Base-by-base conservation (phyloP, 2,888 invertebrate species). In the Celastrina argiolus region DNA sequence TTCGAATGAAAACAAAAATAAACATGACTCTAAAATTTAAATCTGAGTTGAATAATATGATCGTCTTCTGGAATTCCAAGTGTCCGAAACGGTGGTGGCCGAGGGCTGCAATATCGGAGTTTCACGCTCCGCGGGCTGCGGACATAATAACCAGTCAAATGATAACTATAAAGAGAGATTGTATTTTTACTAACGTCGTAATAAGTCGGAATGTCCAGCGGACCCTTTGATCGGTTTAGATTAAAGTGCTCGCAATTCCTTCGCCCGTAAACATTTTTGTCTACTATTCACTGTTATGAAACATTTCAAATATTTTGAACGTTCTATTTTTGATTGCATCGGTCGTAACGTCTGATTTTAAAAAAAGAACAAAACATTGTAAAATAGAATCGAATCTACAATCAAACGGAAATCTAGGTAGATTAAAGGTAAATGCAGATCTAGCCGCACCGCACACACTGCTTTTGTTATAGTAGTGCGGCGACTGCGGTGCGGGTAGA, bases 161-260 rank as follows among this genome's bases (percentile, higher is more conserved):
- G 88, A 87, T 90, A 89, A 90, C 90, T 90, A 90, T 90, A 90
- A 90, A 90, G 90, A 85, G 82, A 90, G 89, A 90, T 90, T 90
- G 89, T 90, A 86, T 89, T 90, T 90, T 90, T 90, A 90, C 88
- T 90, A 89, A 87, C 88, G 87, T 90, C 90, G 85, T 90, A 90
- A 89, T 88, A 85, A 87, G 83, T 88, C 82, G 89, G 89, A 90
- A 90, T 88, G 88, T 82, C 84, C 85, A 87, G 81, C 82, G 85
- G 87, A 84, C 84, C 90, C 90, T 90, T 91, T 89, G 89, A 90
- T 90, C 88, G 87, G 81, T 87, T 51, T 87, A 87, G 87, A 88
- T 89, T 88, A 87, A 89, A 87, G 79, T 83, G 83, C 84, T 79
- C 76, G 85, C 85, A 80, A 86, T 86, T 83, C 85, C 78, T 79